A percentile compares a stretch with the other conserved stretches of the same genome.
These are phyloP conservation scores for Chaetodon trifasciatus DNA, from an alignment of 2,797 vertebrate species.

Conservation along the genomic window DNA sequence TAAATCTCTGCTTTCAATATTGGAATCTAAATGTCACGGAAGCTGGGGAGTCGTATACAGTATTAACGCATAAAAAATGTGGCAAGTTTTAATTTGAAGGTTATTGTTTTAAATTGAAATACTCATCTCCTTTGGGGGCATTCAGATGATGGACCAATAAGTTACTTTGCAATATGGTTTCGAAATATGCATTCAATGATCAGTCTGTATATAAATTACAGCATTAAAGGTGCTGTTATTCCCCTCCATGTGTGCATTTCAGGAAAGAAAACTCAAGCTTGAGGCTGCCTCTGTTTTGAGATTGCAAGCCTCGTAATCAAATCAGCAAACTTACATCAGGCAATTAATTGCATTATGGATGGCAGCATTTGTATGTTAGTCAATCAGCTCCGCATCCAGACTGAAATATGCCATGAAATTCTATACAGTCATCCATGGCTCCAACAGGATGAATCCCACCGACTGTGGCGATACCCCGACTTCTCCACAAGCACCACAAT, in stretches of 20 bases:
- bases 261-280: neutral
- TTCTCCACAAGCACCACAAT: neutral
- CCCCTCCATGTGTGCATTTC: neutral
- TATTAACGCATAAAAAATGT: conserved; percentile 42
- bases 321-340: neutral
- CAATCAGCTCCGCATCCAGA: neutral
- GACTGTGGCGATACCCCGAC: neutral
- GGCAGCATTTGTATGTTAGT: neutral
- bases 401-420: neutral
- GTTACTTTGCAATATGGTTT: neutral
- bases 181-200: neutral
- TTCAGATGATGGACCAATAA: neutral
- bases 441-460: neutral
- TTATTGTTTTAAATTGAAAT: conserved; percentile 42
- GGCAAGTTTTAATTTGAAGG: conserved; percentile 38
- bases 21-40: conserved; percentile 65
- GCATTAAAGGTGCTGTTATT: neutral
- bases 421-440: neutral
- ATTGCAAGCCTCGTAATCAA: neutral
- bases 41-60: conserved; percentile 26
- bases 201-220: neutral
- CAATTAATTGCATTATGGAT: neutral
- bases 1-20: conserved; percentile 59
- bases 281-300: neutral
- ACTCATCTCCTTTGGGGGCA: conserved; percentile 1